Base-by-base conservation (phyloP, 2,888 invertebrate genomes). In the Furcula furcula region DNA sequence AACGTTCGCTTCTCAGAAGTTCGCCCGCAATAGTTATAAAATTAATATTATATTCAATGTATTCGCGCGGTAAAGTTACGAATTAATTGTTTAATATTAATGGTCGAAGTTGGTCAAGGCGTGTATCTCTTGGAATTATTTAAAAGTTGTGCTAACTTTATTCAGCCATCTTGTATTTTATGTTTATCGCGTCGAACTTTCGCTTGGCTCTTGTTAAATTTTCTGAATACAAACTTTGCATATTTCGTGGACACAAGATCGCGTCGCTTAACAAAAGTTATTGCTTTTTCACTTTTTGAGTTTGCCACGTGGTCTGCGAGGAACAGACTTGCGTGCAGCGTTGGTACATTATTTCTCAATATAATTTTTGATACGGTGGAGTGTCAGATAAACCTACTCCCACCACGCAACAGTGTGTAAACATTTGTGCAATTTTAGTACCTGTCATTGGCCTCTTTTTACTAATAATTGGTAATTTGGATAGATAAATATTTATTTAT, bases 1-100 rank as follows among this genome's bases (percentile, higher is more conserved):
- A 25, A 25, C 1, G 13, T 4, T 3, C 14, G 11, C 6, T 3
- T 1, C 13, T 3, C n/a, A 14, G 0, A 13, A 25, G 3, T 25
- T 14, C 3, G 1, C 11, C 13, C 25, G 21, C 25, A 25, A 25
- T 25, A 14, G 25, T n/a, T 13, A 25, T 25, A 25, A 14, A 28
- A 28, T 28, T 15, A 28, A 28, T 10, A 28, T 26, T 26, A 11
- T 18, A 28, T 28, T 28, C 28, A 28, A 16, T 28, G 10, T 28
- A 15, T 11, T 16, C 25, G 2, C 10, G 10, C 16, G 6, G 10
- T 28, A 28, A 16, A 28, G 28, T 28, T 28, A 18, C 9, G 18
- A 28, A 28, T 28, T 28, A 28, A 28, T 28, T 28, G 28, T 28
- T 16, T 28, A 28, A 28, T 28, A 28, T 28, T 28, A 28, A 16